phyloP scores from a whole-genome alignment of 2,888 invertebrate genomes.

The Thysanoteuthis rhombus region DNA sequence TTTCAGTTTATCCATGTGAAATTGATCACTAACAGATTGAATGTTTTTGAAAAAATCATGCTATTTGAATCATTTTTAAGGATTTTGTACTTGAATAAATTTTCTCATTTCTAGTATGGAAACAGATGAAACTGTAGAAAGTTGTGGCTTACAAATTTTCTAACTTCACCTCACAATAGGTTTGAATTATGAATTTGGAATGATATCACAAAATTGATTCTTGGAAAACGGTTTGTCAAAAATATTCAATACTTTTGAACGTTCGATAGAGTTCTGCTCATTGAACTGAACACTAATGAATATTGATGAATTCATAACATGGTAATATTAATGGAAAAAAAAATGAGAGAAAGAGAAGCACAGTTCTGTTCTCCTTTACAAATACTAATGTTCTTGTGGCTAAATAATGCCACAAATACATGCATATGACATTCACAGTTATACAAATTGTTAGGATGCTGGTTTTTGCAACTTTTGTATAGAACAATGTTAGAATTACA shows the following conservation, averaged over 20 bases:
- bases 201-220: not conserved
- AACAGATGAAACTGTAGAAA: too few relatives aligned
- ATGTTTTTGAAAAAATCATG: too few relatives aligned
- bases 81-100: too few relatives aligned
- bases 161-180: too few relatives aligned
- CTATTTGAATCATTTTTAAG: too few relatives aligned
- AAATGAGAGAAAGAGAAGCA: not conserved
- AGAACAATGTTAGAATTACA: too few relatives aligned
- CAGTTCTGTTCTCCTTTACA: slow-evolving; percentile 12
- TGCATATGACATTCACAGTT: not conserved
- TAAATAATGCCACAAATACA: not conserved
- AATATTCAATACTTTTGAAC: not conserved
- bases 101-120: too few relatives aligned
- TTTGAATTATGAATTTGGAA: too few relatives aligned
- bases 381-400: not conserved
- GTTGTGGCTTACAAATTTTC: too few relatives aligned
- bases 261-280: not conserved
- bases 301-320: not conserved
- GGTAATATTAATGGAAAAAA: not conserved
- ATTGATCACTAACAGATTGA: too few relatives aligned
- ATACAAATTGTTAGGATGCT: not conserved
- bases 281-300: not conserved
- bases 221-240: not conserved
- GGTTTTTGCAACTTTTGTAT: too few relatives aligned
- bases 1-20: too few relatives aligned